Evolutionary conservation across 2,113 vertebrate genomes (phyloP).

Genomic region (Pagrus major): DNA sequence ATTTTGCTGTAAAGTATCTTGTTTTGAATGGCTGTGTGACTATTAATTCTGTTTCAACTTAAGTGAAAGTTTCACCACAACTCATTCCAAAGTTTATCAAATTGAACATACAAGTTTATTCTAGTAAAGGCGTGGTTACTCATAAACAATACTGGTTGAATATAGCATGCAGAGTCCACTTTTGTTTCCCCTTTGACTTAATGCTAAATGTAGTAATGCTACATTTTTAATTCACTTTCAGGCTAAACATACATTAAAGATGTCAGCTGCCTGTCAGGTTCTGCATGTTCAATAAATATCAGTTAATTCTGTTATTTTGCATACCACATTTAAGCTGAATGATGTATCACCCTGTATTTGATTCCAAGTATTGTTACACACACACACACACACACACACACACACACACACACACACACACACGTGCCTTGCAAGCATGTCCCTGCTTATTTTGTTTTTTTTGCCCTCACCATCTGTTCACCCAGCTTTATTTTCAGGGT

Average conservation of each 20-base stretch:
- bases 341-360: not conserved
- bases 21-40: no score
- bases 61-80: no score
- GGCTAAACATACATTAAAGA: not conserved
- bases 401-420: not conserved
- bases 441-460: not conserved
- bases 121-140: no score
- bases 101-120: no score
- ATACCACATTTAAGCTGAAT: not conserved
- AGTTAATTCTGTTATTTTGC: not conserved
- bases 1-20: no score
- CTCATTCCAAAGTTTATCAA: no score
- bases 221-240: not conserved
- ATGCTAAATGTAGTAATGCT: no score
- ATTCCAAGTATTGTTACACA: not conserved
- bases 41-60: no score
- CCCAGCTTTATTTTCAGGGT: constrained; percentile 8
- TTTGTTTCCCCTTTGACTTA: not conserved
- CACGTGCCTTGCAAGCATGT: not conserved
- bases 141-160: no score
- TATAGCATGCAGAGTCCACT: no score
- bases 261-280: not conserved
- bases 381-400: not conserved
- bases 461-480: not conserved
- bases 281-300: not conserved